These are phyloP conservation scores for Aramus guarauna DNA, from an alignment of 2,113 vertebrate genomes.

Conservation along the genomic window DNA sequence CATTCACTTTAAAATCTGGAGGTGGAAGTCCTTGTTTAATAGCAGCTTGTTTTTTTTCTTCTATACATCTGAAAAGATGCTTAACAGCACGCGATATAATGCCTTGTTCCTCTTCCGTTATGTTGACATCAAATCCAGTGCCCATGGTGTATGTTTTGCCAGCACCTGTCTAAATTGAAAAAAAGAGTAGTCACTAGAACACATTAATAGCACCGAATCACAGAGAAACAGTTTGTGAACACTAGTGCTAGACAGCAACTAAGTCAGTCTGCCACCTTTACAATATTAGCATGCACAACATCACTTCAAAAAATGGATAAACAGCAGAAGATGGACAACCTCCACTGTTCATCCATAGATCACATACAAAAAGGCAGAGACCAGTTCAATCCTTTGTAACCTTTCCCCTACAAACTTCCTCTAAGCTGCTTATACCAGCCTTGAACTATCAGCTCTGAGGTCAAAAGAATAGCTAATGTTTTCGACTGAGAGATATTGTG, in stretches of 20 bases:
- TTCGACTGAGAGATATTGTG: background rate
- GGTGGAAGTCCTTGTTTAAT: slow-evolving; percentile 86
- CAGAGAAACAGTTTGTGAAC: background rate
- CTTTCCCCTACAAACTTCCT: background rate
- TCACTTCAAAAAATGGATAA: background rate
- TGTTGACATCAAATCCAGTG: slow-evolving; percentile 94
- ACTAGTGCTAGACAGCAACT: background rate
- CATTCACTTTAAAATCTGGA: slow-evolving; percentile 98
- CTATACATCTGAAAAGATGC: slow-evolving; percentile 92
- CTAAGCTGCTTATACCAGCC: background rate
- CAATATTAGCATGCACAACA: background rate
- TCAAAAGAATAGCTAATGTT: background rate
- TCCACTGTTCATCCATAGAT: background rate
- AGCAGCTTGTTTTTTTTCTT: slow-evolving; percentile 84
- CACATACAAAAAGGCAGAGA: background rate
- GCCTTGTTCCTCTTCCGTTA: slow-evolving; percentile 89
- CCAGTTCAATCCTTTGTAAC: background rate
- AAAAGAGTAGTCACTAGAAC: background rate
- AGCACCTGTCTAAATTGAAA: slow-evolving; percentile 86
- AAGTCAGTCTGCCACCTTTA: background rate
- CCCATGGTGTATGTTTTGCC: slow-evolving; percentile 99
- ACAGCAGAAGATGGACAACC: background rate
- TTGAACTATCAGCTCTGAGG: background rate
- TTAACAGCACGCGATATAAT: slow-evolving; percentile 93
- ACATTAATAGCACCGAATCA: background rate